Evolutionary conservation across 2,888 invertebrate species (phyloP), one percentile per base, ranked within the genome.

Genomic region (Meghimatium bilineatum): DNA sequence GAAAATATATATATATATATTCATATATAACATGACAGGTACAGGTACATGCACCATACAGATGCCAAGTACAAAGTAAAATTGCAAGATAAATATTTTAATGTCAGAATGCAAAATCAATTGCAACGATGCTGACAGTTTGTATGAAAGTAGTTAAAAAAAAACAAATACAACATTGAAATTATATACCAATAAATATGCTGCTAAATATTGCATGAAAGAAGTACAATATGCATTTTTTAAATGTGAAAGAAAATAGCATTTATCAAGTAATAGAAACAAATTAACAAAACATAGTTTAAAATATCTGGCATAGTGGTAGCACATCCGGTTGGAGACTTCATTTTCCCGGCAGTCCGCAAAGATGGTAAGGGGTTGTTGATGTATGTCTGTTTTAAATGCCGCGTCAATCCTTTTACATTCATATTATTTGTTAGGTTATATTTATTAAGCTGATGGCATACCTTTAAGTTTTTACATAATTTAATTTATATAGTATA

Each of bases 321-420:
- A 26, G 26, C 26, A 26, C 23, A 23, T 26, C 38, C 26, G 3
- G 6, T n/a, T n/a, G 38, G 38, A 36, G n/a, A 2, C 63, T 77
- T 77, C 77, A 63, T 77, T 77, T 77, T 38, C 26, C n/a, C 23
- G 63, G 10, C 17, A 38, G 3, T 6, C 12, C 36, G n/a, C 36
- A 63, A 77, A 77, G 77, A 77, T 77, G 77, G 77, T 77, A n/a
- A 60, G 77, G 29, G 20, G n/a, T 8, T 23, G 20, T 56, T 12
- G 8, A 14, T 56, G 6, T 56, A 3, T 44, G 12, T 3, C 56
- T 56, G 3, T 17, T 14, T 8, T 3, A 56, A 56, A 23, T n/a
- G 23, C 17, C 56, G 20, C 56, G 23, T 56, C 56, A 56, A 56
- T 56, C 56, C 17, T 56, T 56, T 56, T 14, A 56, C 56, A 56